Conservation (phyloP, 2,888 invertebrate genomes). For the Chymomyza amoena region DNA sequence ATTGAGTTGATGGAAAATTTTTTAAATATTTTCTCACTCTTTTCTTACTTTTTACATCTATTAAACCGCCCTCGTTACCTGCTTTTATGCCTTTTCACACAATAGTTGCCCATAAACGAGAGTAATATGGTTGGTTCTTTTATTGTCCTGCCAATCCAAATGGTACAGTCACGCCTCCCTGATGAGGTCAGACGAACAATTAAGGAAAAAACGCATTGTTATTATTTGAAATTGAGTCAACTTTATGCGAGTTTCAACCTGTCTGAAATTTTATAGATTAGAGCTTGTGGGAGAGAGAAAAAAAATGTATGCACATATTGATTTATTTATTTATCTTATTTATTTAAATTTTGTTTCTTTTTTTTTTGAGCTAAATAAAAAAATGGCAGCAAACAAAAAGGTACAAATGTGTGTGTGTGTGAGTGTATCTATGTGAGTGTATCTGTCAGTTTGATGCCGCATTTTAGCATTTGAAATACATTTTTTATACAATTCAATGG, state of each 20-base stretch:
- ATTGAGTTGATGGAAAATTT: too few species aligned
- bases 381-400: conserved; percentile 30
- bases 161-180: neutral
- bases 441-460: conserved; percentile 16
- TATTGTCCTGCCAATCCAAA: neutral
- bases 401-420: neutral
- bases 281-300: neutral
- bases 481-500: conserved; percentile 34
- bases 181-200: neutral
- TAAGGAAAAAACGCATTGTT: neutral
- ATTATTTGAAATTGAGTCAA: neutral
- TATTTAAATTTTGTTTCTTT: conserved; percentile 14
- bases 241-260: neutral
- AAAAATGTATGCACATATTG: conserved; percentile 37
- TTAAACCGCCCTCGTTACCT: neutral
- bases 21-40: too few species aligned
- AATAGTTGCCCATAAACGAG: neutral
- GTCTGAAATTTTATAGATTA: neutral
- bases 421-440: neutral
- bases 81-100: neutral
- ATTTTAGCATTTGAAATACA: conserved; percentile 19
- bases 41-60: too few species aligned
- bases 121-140: neutral
- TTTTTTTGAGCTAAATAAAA: conserved; percentile 2
- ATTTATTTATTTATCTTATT: conserved; percentile 51